Evolutionary conservation across 2,888 invertebrate species (phyloP), one percentile per base, ranked within the genome.

Genomic region (Dynastes maya): DNA sequence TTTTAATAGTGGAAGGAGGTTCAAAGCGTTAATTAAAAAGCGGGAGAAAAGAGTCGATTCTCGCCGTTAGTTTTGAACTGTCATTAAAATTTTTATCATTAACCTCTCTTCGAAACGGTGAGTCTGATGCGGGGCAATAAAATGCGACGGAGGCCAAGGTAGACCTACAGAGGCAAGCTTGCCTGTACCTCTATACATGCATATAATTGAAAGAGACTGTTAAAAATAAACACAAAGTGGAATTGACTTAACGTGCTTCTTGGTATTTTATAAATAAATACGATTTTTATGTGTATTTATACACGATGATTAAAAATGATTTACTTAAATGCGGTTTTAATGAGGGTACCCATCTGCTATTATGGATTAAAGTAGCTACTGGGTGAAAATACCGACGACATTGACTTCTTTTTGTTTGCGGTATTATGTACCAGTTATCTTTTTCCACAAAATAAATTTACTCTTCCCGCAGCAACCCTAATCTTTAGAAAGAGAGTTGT

Each of bases 51-150:
- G 67, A 27, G n/a, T 16, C 22, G 16, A 22, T 58, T 8, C 22
- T 63, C 67, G 32, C 32, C 45, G 67, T 67, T 67, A 67, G 67
- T 67, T 67, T 67, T 27, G 49, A 49, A 67, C 32, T 49, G 67
- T 67, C 67, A 49, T 67, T 67, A 67, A 67, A 67, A 49, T 67
- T 67, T 67, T 67, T 67, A 67, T 67, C 67, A 67, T 67, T 45
- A 27, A 11, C 67, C 2, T 67, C 45, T 67, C 40, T 63, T 63
- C 22, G 27, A 45, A 67, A 67, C 67, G 67, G 67, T 67, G 45
- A 49, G 67, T 22, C 45, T 45, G 45, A 22, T 29, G 61, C 61
- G 61, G 16, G 49, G 67, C 45, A 67, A 67, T 67, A 67, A 67
- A 67, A 67, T 49, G 45, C 45, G 45, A 16, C 45, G 45, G 13